These are phyloP conservation scores for Metridium senile DNA, from an alignment of 92 coral and sea anemone species.

Conservation along the genomic window DNA sequence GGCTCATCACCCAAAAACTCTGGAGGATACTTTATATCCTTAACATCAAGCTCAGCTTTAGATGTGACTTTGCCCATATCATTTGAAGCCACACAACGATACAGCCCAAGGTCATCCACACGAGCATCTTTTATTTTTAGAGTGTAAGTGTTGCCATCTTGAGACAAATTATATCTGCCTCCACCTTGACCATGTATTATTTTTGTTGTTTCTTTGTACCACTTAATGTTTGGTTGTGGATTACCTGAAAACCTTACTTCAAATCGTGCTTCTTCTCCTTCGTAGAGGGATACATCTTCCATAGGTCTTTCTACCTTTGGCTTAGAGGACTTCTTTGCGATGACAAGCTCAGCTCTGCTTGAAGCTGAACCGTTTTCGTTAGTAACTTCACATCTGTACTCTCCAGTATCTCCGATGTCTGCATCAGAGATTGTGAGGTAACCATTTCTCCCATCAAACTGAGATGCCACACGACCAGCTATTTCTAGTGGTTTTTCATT, in stretches of 20 bases:
- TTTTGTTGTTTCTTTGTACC: constrained; percentile 64
- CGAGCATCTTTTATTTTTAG: constrained; percentile 54
- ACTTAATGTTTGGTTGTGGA: constrained; percentile 59
- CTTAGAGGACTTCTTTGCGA: constrained; percentile 32
- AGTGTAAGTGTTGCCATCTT: constrained; percentile 47
- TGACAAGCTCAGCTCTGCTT: constrained; percentile 28
- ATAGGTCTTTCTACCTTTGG: constrained; percentile 60
- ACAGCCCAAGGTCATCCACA: constrained; percentile 68
- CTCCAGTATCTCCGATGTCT: constrained; percentile 40
- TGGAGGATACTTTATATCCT: constrained; percentile 73
- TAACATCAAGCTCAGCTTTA: constrained; percentile 66
- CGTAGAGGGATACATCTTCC: constrained; percentile 43
- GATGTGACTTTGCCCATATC: constrained; percentile 74
- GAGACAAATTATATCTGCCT: constrained; percentile 40
- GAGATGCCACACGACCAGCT: constrained; percentile 28
- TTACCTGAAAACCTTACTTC: constrained; percentile 42
- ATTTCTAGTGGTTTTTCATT: constrained; percentile 35
- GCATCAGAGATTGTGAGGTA: constrained; percentile 24
- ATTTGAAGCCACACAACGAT: constrained; percentile 72
- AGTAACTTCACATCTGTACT: constrained; percentile 52
- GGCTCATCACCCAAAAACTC: constrained; percentile 78
- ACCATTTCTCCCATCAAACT: constrained; percentile 45
- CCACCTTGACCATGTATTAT: constrained; percentile 47
- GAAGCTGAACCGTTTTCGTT: constrained; percentile 45
- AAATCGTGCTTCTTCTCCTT: constrained; percentile 59